A percentile compares a stretch with the other conserved stretches of the same genome.
phyloP scores from a whole-genome alignment of 1,140 invertebrate species.

The Oreohelix idahoensis region DNA sequence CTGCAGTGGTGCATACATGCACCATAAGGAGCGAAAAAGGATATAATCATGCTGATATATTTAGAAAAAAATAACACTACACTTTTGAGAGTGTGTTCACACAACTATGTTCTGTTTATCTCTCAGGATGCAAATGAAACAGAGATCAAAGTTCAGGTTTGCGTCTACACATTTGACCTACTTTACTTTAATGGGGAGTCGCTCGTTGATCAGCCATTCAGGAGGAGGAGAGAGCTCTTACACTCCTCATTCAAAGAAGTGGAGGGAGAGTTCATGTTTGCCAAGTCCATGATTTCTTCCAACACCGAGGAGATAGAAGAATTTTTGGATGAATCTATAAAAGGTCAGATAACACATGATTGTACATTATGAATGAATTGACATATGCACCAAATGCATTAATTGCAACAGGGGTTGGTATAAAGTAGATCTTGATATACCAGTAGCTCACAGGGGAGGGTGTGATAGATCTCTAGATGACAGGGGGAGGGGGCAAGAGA shows the following conservation, averaged over 20 bases:
- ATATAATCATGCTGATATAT: no score
- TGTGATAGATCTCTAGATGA: no score
- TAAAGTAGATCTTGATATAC: no score
- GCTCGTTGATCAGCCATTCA: constrained; percentile 86
- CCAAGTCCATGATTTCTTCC: constrained; percentile 82
- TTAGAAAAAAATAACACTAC: no score
- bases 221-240: constrained; percentile 83
- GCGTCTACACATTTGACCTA: constrained; percentile 98
- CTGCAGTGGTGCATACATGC: no score
- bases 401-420: no score
- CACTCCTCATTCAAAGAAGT: constrained; percentile 80
- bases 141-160: constrained; percentile 97
- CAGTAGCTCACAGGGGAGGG: no score
- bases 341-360: constrained; percentile 76
- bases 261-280: constrained; percentile 91
- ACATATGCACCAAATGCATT: no score
- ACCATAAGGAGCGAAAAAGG: no score
- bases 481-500: no score
- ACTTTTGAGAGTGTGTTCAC: no score
- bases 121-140: constrained; percentile 86
- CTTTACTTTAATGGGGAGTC: constrained; percentile 93
- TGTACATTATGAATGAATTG: no score
- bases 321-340: constrained; percentile 96
- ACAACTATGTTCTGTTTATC: constrained; percentile 40
- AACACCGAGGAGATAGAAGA: constrained; percentile 93